A percentile compares a stretch with the other conserved stretches of the same genome.
Evolutionary conservation across 1,140 invertebrate genomes (phyloP).

Genomic region (Zaprionus tsacasi): DNA sequence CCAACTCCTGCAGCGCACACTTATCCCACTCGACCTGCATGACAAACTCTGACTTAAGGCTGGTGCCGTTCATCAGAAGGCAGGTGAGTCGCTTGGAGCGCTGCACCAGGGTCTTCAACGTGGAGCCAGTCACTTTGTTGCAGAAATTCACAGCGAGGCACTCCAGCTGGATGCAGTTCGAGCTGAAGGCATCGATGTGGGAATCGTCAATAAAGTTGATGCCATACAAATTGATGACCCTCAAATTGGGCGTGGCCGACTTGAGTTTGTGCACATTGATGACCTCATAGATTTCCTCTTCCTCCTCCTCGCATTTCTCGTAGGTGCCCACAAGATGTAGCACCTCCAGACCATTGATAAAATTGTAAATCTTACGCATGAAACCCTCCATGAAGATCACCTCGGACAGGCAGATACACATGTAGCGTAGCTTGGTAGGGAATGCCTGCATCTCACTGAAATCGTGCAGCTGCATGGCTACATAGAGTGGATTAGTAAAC

Average conservation of each 20-base stretch:
- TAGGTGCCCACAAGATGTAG: conserved; percentile 99
- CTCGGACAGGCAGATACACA: conserved; percentile 99
- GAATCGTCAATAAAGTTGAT: conserved; percentile 99
- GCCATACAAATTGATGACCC: conserved; percentile 98
- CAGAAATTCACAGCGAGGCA: conserved; percentile 98
- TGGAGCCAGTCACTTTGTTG: conserved; percentile 98
- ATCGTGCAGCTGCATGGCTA: conserved; percentile 99
- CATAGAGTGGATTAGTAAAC: conserved; percentile 17
- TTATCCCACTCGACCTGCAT: conserved; percentile 99
- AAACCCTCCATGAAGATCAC: conserved; percentile 99
- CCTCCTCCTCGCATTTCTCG: conserved; percentile 99
- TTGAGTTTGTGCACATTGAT: conserved; percentile 99
- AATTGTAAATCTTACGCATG: conserved; percentile 99
- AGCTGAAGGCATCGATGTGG: conserved; percentile 98
- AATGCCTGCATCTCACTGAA: conserved; percentile 99
- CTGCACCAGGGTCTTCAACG: conserved; percentile 96
- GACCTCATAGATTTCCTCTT: conserved; percentile 99
- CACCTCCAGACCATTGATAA: conserved; percentile 99
- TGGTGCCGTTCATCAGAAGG: conserved; percentile 97
- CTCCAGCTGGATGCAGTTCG: conserved; percentile 97
- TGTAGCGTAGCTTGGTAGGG: conserved; percentile 97
- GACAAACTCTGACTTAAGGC: conserved; percentile 95
- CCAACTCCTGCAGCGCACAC: conserved; percentile 93
- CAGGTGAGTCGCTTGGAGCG: conserved; percentile 96
- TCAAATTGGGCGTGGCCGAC: conserved; percentile 96